Evolutionary conservation across 2,797 vertebrate species (phyloP), one percentile per base, ranked within the genome.

Genomic region (Glyptemys insculpta): DNA sequence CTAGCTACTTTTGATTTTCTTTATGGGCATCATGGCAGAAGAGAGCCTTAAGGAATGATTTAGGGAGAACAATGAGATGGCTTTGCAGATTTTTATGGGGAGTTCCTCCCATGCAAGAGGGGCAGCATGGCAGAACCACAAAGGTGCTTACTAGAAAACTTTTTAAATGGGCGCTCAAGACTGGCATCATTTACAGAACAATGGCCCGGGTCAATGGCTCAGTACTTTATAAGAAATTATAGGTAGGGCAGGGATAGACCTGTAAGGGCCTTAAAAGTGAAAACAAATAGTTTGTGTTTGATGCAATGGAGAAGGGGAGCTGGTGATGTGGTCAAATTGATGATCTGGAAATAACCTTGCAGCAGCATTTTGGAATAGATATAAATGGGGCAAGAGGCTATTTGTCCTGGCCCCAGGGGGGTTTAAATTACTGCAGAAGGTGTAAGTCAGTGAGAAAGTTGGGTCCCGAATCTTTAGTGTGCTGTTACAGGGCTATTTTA

Each of bases 81-180:
- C 47, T 49, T 90, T 87, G 83, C 79, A 81, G 68, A 68, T 90
- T 92, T 86, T 79, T n/a, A 44, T 95, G 83, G 49, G 34, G 44
- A 76, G 81, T 59, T 83, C 90, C 74, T 93, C 25, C 23, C 34
- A 0, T 72, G 79, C 62, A 56, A 79, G 65, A 68, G 57, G 47
- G 54, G 52, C 25, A 90, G 12, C 19, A 11, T 56, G 82, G 74
- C 83, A 93, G 84, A 41, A 41, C 68, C 68, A 72, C 29, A 78
- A 91, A 79, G 78, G 79, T 74, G 54, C 34, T 23, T 47, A 57
- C 65, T 56, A 87, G 78, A 88, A 94, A 85, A 3, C 47, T 80
- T 93, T 93, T 2, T 0, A 80, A 92, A 76, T 0, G 5, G 0
- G 0, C 56, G 29, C 27, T 79, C 59, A 78, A 87, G 90, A 27